Conservation (phyloP, 1,140 invertebrate species). For the Hycleus phaleratus region DNA sequence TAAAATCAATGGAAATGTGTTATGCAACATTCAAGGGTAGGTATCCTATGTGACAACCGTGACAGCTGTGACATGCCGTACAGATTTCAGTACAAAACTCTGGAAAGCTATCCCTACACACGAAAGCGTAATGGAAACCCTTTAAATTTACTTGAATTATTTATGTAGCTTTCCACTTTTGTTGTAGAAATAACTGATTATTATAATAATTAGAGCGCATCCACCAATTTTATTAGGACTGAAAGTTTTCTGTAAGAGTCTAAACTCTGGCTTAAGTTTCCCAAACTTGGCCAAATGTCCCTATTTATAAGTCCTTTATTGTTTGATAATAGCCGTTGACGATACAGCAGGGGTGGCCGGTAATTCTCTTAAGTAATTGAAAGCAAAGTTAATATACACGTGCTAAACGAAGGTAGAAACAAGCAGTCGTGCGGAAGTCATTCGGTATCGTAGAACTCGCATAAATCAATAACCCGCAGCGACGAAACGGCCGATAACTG, state of each 20-base stretch:
- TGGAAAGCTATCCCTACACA: constrained; percentile 16
- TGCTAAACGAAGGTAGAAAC: constrained; percentile 8
- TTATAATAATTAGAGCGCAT: too few relatives aligned
- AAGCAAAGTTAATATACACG: constrained; percentile 9
- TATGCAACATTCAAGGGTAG: constrained; percentile 6
- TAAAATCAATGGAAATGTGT: constrained; percentile 10
- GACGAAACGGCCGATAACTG: constrained; percentile 18
- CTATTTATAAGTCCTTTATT: too few relatives aligned
- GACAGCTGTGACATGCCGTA: constrained; percentile 19
- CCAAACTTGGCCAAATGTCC: too few relatives aligned
- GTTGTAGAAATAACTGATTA: too few relatives aligned
- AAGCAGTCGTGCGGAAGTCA: constrained; percentile 18
- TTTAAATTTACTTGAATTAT: constrained; percentile 25
- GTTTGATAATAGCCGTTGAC: too few relatives aligned
- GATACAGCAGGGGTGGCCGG: too few relatives aligned
- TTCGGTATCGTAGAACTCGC: constrained; percentile 14
- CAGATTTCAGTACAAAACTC: background rate
- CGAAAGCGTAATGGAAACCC: constrained; percentile 12
- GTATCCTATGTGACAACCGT: constrained; percentile 9
- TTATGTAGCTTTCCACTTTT: constrained; percentile 7
- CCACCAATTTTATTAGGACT: too few relatives aligned
- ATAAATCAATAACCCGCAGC: constrained; percentile 24
- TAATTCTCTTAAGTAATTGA: background rate
- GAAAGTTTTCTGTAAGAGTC: too few relatives aligned
- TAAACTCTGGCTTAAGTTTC: too few relatives aligned